Evolutionary conservation across 2,113 vertebrate species (phyloP).

Genomic region (Parotia lawesii): DNA sequence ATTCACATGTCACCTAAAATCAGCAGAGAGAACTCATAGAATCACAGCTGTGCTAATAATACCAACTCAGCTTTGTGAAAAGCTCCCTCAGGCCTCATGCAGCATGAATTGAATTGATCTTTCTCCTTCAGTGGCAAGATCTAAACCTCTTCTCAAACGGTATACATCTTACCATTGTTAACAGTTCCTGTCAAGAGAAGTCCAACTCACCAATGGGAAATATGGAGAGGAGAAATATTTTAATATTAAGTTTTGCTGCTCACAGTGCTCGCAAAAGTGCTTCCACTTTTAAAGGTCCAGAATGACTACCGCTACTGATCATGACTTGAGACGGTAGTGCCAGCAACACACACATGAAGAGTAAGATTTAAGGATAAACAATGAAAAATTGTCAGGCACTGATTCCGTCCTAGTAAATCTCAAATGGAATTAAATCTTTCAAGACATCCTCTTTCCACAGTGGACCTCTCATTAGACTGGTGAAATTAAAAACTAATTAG

Average conservation of each 20-base stretch:
- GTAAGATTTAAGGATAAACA: not conserved
- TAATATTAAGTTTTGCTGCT: not conserved
- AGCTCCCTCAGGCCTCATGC: not conserved
- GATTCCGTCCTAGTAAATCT: not conserved
- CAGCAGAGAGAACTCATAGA: not conserved
- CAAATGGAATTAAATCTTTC: not conserved
- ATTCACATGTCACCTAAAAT: not conserved
- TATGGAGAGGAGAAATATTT: not conserved
- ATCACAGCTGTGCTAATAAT: not conserved
- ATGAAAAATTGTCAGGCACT: not conserved
- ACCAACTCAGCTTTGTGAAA: not conserved
- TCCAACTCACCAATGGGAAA: not conserved
- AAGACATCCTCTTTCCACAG: not conserved
- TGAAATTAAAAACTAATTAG: not conserved
- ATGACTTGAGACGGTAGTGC: not conserved
- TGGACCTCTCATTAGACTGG: not conserved
- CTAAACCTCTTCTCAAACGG: not conserved
- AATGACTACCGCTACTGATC: not conserved
- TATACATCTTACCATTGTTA: not conserved
- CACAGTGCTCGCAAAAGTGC: not conserved
- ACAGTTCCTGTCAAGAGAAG: not conserved
- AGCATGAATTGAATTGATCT: not conserved
- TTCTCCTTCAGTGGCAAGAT: not conserved
- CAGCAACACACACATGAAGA: not conserved
- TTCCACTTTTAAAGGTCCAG: not conserved